Base-by-base conservation (phyloP, 1,140 invertebrate genomes). In the Phymorhynchus buccinoides region DNA sequence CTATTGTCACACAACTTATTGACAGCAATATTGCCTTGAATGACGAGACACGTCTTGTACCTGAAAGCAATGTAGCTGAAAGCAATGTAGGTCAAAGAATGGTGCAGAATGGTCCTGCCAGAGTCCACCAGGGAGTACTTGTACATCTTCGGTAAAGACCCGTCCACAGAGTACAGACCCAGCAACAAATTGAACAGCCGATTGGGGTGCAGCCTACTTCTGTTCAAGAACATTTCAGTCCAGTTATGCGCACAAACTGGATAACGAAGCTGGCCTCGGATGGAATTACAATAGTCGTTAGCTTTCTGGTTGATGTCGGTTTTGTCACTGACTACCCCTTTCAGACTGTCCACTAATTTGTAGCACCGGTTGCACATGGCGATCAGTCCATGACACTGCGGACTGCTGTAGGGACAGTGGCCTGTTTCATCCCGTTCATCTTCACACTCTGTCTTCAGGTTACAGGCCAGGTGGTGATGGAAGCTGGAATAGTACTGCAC, bases 381-480 rank as follows among this genome's bases (percentile, higher is more conserved):
- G 12, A 62, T 62, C 56, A 62, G 12, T 62, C 56, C 56, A 27
- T 62, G 0, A 27, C 56, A 62, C 56, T 62, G 56, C 22, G 56
- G 6, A 62, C 56, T 62, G 56, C 56, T 62, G 56, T 18, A 62
- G 7, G 56, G 22, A 62, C 56, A 62, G 14, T 62, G 12, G 4
- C 56, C 56, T 62, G 56, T 62, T 62, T 62, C 56, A 9, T 62
- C 56, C 56, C 56, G 56, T 62, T 27, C 56, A 62, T 62, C 56
- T 62, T 62, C 56, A 9, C 56, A 62, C 56, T 62, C 56, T 62
- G 56, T 22, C 56, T 62, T 62, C 56, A 62, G 12, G 56, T 62
- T 62, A 62, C 56, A 62, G 14, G 56, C 56, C 56, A 62, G 14
- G 22, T 62, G 56, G 56, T 62, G 56, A 62, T 22, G 56, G 56